Evolutionary conservation across 35 echinoderm and acorn worm genomes (phyloP), one percentile per base, ranked within the genome.

Genomic region (Apostichopus parvimensis): DNA sequence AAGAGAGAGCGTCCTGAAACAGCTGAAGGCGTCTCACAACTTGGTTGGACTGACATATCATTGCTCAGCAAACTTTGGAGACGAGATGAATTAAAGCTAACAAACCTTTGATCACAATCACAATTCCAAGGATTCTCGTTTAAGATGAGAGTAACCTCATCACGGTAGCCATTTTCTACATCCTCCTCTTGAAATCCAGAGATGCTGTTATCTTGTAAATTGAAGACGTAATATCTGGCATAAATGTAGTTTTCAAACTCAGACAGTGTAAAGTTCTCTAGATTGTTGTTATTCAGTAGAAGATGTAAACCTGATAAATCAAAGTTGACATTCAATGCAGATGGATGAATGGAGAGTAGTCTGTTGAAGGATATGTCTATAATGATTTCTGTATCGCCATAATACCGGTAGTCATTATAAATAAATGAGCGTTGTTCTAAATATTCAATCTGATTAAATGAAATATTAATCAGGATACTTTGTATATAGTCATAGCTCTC

Each of bases 281-380:
- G 12, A 57, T 53, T 14, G 3, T 82, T 82, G 79, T 57, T 57
- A 6, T 82, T 82, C 22, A 82, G 8, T 17, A 82, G 45, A n/a
- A 82, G 45, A 82, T 82, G 5, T 5, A 61, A 9, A 9, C 5
- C 8, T 9, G 3, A 1, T 6, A 23, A 18, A 17, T 56, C 0
- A 24, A 57, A 53, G 15, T 10, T 0, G 45, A 54, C 45, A 5
- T 4, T 22, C 6, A 82, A 6, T 34, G 34, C 79, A 15, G 28
- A 14, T 34, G 9, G 79, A 18, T 82, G 79, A 54, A 82, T 18
- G 15, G 25, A 54, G 6, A 82, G 45, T n/a, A 82, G 11, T 45
- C 45, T 57, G 45, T 82, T 82, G n/a, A 82, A 82, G 12, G 79
- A 82, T n/a, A 82, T 9, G 23, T 82, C 79, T 11, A 82, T 82